These are phyloP conservation scores for Camelus dromedarius DNA, from an alignment of 2,113 vertebrate species.

Conservation along the genomic window DNA sequence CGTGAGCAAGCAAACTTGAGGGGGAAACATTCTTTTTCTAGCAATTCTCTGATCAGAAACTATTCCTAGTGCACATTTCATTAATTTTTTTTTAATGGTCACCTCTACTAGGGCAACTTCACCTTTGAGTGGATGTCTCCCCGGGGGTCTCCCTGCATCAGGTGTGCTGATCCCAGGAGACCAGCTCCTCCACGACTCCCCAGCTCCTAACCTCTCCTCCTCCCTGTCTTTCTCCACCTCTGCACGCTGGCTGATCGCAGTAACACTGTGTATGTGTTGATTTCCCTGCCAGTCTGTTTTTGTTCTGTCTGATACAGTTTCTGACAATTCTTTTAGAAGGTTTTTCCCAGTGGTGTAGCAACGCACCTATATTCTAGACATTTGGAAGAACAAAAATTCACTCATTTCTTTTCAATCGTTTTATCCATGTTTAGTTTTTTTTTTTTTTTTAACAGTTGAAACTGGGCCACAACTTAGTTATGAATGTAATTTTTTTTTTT, in stretches of 20 bases:
- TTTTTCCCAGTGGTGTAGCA: neutral
- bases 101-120: neutral
- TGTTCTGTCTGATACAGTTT: neutral
- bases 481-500: conserved; percentile 14
- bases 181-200: accelerated
- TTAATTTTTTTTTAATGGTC: neutral
- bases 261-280: too few species aligned
- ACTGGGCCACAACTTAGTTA: neutral
- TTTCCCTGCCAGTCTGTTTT: neutral
- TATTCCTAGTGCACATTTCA: neutral
- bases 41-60: neutral
- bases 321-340: neutral
- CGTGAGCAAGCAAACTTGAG: neutral
- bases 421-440: neutral
- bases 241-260: neutral
- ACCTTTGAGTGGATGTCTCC: neutral
- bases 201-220: neutral
- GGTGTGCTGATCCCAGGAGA: neutral
- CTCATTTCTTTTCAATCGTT: neutral
- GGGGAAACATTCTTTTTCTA: neutral
- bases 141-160: neutral
- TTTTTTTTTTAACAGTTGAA: neutral
- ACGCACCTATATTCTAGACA: neutral
- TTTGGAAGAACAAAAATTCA: neutral
- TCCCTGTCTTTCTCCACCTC: neutral